Percentiles rank a stretch among this genome's conserved stretches.
phyloP scores from a whole-genome alignment of 1,140 invertebrate species.

The Popillia japonica region DNA sequence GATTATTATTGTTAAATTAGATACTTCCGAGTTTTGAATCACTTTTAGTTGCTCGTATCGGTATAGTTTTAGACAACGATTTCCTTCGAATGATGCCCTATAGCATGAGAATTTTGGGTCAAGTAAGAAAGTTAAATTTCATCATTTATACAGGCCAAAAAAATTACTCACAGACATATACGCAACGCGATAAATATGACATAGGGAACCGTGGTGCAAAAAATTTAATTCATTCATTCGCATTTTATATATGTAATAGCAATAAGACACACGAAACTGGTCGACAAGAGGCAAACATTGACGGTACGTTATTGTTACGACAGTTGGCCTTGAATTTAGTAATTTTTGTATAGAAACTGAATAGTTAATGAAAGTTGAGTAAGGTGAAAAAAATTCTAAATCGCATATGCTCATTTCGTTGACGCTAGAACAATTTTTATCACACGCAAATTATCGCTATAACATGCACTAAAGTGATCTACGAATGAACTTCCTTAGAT shows the following conservation, averaged over 20 bases:
- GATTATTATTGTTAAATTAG: background rate
- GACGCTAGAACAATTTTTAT: background rate
- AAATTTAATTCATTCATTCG: no score
- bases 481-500: background rate
- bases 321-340: constrained; percentile 10
- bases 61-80: background rate
- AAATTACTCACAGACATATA: no score
- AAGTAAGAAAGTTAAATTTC: constrained; percentile 7
- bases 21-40: background rate
- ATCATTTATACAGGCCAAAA: background rate
- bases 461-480: background rate
- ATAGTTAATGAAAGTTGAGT: constrained; percentile 4
- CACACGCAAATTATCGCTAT: no score
- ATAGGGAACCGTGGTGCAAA: background rate
- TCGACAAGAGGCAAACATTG: background rate
- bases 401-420: background rate
- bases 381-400: background rate
- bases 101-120: constrained; percentile 1
- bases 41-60: background rate
- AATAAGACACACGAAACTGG: no score
- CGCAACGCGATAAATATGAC: background rate
- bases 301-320: background rate
- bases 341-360: constrained; percentile 12
- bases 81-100: background rate
- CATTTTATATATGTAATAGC: no score